A percentile compares a stretch with the other conserved stretches of the same genome.
phyloP scores from a whole-genome alignment of 2,797 vertebrate genomes.

The Botia almorhae region DNA sequence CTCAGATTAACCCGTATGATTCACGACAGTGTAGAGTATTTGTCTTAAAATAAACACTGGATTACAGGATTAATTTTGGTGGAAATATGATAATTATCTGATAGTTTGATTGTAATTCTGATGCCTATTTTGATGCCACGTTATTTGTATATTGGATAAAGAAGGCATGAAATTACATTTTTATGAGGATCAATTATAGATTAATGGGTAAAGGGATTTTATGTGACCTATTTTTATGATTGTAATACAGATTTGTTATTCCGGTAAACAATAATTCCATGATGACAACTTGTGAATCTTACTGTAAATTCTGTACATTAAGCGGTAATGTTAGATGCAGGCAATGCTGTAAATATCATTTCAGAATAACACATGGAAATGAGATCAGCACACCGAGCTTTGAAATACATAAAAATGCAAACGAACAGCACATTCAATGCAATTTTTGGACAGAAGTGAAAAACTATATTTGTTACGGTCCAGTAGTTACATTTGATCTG shows the following conservation, averaged over 20 bases:
- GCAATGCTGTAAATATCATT: neutral
- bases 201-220: slow-evolving; percentile 7
- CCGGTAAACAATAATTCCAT: neutral
- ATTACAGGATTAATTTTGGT: neutral
- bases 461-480: neutral
- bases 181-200: slow-evolving; percentile 13
- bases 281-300: neutral
- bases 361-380: slow-evolving; percentile 36
- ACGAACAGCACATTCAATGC: slow-evolving; percentile 31
- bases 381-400: slow-evolving; percentile 15
- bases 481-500: neutral
- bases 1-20: neutral
- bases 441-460: slow-evolving; percentile 28
- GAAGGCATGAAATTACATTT: slow-evolving; percentile 33
- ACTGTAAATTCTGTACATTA: slow-evolving; percentile 11
- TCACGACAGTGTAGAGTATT: neutral
- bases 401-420: slow-evolving; percentile 19
- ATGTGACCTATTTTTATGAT: neutral
- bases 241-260: neutral
- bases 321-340: neutral
- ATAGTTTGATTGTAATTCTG: slow-evolving; percentile 4
- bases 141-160: neutral
- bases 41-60: neutral
- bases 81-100: neutral
- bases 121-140: neutral